Evolutionary conservation across 1,140 invertebrate species (phyloP).

Genomic region (Cydia pomonella): DNA sequence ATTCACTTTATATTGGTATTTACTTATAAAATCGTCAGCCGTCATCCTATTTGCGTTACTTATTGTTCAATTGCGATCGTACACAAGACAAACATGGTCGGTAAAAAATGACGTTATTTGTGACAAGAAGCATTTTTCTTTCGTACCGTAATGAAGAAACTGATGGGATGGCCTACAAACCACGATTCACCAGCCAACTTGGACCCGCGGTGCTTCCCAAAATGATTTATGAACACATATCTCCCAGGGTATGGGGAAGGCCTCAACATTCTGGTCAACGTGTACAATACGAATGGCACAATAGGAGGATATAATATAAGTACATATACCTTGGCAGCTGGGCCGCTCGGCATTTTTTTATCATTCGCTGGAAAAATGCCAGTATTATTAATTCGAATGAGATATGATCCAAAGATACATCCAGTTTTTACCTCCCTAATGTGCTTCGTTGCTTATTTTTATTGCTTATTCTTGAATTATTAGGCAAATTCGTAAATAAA

Average conservation of each 20-base stretch:
- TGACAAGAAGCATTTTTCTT: slow-evolving; percentile 31
- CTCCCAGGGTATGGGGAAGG: slow-evolving; percentile 16
- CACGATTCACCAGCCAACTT: background rate
- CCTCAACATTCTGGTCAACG: background rate
- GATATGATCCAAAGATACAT: slow-evolving; percentile 30
- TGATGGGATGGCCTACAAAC: slow-evolving; percentile 30
- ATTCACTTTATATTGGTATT: too few species aligned
- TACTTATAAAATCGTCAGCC: too few species aligned
- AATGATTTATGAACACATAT: slow-evolving; percentile 11
- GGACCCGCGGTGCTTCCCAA: slow-evolving; percentile 3
- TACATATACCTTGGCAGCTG: slow-evolving; percentile 25
- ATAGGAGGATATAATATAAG: slow-evolving; percentile 29
- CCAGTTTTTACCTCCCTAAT: slow-evolving; percentile 15
- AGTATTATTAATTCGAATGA: slow-evolving; percentile 34
- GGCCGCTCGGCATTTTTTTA: slow-evolving; percentile 27
- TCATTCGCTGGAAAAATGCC: slow-evolving; percentile 25
- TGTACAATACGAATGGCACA: slow-evolving; percentile 29
- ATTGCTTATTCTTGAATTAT: background rate
- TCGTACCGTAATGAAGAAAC: slow-evolving; percentile 33
- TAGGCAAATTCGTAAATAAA: slow-evolving; percentile 25
- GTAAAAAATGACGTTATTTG: slow-evolving; percentile 25
- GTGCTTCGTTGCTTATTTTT: slow-evolving; percentile 13
- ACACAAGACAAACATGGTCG: slow-evolving; percentile 7
- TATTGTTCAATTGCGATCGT: background rate
- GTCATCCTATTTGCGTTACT: background rate